Conservation (phyloP, 2,888 invertebrate species). For the Toxonevra muliebris region DNA sequence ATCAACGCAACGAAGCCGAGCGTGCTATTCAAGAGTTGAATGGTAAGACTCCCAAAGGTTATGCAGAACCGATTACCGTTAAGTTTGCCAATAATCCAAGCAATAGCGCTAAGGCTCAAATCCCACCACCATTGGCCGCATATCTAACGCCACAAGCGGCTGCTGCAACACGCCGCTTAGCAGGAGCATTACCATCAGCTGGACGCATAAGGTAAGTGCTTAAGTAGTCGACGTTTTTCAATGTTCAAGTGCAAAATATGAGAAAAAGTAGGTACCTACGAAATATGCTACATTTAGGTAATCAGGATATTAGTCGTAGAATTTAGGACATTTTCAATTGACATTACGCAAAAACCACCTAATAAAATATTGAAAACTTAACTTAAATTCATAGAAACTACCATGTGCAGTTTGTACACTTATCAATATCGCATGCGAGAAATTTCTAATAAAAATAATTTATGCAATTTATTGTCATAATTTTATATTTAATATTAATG, state of each 20-base stretch:
- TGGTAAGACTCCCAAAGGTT: slow-evolving; percentile 88
- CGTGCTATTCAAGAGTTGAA: slow-evolving; percentile 90
- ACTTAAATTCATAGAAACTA: slow-evolving; percentile 8
- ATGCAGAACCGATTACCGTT: slow-evolving; percentile 89
- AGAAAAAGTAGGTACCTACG: no score
- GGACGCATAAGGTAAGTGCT: slow-evolving; percentile 82
- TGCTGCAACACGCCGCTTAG: slow-evolving; percentile 78
- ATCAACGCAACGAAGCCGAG: slow-evolving; percentile 91
- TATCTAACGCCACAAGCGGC: slow-evolving; percentile 82
- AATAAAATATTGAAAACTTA: neutral
- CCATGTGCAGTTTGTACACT: neutral
- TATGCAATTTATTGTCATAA: no score
- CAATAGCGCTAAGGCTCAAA: slow-evolving; percentile 81
- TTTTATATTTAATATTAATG: no score
- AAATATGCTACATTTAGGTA: neutral
- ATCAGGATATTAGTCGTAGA: slow-evolving; percentile 1
- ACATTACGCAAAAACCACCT: neutral
- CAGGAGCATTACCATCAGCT: slow-evolving; percentile 75
- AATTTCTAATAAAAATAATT: no score
- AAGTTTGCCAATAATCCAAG: slow-evolving; percentile 95
- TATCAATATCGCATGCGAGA: no score
- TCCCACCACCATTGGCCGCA: slow-evolving; percentile 81
- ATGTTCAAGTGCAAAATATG: neutral
- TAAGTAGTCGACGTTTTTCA: neutral
- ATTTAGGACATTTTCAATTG: slow-evolving; percentile 13